Base-by-base conservation (phyloP, 2,113 vertebrate species). In the Neogobius melanostomus region DNA sequence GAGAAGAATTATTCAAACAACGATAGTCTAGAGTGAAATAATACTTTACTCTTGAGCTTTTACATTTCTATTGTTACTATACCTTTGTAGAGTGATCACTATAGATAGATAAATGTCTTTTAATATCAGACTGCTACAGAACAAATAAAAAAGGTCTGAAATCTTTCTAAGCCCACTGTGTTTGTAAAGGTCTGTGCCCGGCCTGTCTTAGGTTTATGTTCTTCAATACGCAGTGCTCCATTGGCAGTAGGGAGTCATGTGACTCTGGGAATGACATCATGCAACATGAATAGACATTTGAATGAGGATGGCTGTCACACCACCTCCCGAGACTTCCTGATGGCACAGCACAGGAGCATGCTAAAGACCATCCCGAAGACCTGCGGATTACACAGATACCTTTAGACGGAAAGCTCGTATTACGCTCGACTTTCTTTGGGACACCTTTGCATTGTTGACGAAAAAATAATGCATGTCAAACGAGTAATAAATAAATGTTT, bases 291-390 rank as follows among this genome's bases (percentile, higher is more conserved):
- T 47, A 66, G 74, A 67, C 50, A 72, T 66, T 72, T 63, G 63
- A 47, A 36, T n/a, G 63, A 60, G 11, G 5, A 65, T 4, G 10
- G 67, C 52, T 49, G 12, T 88, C 92, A 98, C 85, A 98, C 96
- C 93, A 98, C 94, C 84, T 97, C 96, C 64, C 94, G 92, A 81
- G 90, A 96, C 84, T 89, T 95, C 84, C 95, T 94, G 88, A 98
- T 97, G 51, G 96, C 95, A 7, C 97, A 98, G 91, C 95, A 98
- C 64, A 98, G 90, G 71, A 98, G 85, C 95, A 98, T 97, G 81
- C 95, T 98, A 90, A 98, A 97, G 86, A 98, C 95, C 97, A 98
- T 97, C 61, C 96, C 96, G 6, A 98, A 95, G 57, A 98, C 84
- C 97, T 98, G 89, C 2, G 83, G 72, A 52, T 71, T 11, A 67